Evolutionary conservation across 2,797 vertebrate species (phyloP).

Genomic region (Salmo trutta): DNA sequence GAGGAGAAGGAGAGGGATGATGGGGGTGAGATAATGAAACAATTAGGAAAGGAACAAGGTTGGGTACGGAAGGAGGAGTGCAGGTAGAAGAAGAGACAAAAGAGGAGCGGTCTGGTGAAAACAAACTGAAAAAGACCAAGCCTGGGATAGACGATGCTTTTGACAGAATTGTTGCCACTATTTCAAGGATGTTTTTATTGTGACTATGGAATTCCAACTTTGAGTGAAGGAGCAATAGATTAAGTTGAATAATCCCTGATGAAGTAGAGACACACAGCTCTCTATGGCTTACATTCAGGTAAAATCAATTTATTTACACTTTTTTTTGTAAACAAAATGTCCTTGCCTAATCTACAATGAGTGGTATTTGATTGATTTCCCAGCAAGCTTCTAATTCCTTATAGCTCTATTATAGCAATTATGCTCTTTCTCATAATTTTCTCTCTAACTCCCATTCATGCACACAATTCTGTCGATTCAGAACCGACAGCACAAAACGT

Average conservation of each 20-base stretch:
- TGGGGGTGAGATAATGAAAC: constrained; percentile 17
- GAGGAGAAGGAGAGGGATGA: constrained; percentile 17
- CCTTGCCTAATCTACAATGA: neutral
- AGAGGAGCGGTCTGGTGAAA: constrained; percentile 10
- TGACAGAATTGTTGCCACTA: constrained; percentile 25
- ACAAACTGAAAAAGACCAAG: constrained; percentile 1
- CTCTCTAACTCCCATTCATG: too few relatives aligned
- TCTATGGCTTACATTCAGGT: constrained; percentile 49
- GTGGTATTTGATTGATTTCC: neutral
- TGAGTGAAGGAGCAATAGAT: constrained; percentile 23
- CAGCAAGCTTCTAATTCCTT: neutral
- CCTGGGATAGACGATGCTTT: constrained; percentile 40
- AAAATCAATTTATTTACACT: constrained; percentile 30
- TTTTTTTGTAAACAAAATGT: neutral
- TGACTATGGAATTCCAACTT: constrained; percentile 3
- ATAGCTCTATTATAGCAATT: neutral
- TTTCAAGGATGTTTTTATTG: neutral
- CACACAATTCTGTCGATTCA: neutral
- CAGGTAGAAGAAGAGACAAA: neutral
- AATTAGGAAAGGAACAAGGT: constrained; percentile 26
- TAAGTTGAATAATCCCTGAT: constrained; percentile 28
- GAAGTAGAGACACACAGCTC: constrained; percentile 22
- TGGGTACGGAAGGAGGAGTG: constrained; percentile 2
- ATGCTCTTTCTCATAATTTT: neutral
- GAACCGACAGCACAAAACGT: neutral